Conservation (phyloP, 2,888 invertebrate genomes). For the Pegoplata infirma region DNA sequence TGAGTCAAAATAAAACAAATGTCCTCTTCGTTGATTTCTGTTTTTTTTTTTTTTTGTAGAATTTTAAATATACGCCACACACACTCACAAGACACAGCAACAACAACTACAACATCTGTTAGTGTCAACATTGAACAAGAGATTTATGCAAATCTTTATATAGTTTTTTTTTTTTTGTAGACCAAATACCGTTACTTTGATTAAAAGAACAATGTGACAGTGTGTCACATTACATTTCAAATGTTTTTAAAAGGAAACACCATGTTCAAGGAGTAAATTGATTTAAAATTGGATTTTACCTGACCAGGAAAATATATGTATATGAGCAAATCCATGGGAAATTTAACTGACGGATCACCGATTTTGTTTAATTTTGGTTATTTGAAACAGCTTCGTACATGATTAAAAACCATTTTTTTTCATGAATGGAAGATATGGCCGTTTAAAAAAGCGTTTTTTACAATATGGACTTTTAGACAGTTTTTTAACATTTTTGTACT, state of each 20-base stretch:
- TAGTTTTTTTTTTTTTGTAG: constrained; percentile 19
- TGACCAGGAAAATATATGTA: too few relatives aligned
- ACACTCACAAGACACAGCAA: constrained; percentile 7
- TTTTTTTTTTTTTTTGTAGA: too few relatives aligned
- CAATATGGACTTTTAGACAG: too few relatives aligned
- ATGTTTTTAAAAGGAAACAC: not conserved
- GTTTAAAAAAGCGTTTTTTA: too few relatives aligned
- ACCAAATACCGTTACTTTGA: constrained; percentile 36
- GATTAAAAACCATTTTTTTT: too few relatives aligned
- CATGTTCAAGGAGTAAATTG: not conserved
- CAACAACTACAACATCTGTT: constrained; percentile 49
- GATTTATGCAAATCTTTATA: constrained; percentile 50
- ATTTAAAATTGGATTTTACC: too few relatives aligned
- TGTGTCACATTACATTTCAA: constrained; percentile 40
- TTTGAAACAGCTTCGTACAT: too few relatives aligned
- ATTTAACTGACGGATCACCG: too few relatives aligned
- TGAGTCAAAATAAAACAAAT: constrained; percentile 34
- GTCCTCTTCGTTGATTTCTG: constrained; percentile 18
- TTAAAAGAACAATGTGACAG: constrained; percentile 44
- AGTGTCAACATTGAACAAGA: constrained; percentile 31
- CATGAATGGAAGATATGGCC: too few relatives aligned
- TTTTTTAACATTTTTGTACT: too few relatives aligned
- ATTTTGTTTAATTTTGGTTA: too few relatives aligned
- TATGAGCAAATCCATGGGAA: too few relatives aligned
- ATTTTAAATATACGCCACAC: not conserved